These are phyloP conservation scores for Metopia argyrocephala DNA, from an alignment of 2,888 invertebrate species.

Conservation along the genomic window DNA sequence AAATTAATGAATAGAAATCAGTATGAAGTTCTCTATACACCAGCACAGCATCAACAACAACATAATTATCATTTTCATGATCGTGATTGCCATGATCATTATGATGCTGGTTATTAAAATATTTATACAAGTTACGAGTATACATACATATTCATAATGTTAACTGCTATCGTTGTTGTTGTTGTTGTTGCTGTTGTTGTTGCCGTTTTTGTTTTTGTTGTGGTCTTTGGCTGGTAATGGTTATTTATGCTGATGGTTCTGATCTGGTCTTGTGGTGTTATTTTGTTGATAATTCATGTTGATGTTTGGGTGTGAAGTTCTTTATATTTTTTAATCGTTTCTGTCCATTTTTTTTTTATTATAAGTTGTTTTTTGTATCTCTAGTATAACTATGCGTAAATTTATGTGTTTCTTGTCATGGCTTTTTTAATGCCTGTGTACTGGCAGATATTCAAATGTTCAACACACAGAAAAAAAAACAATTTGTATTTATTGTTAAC, in stretches of 20 bases:
- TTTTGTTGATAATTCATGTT: slow-evolving; percentile 60
- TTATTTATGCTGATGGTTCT: background rate
- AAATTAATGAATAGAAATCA: background rate
- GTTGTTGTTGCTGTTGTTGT: slow-evolving; percentile 29
- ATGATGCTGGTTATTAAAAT: slow-evolving; percentile 20
- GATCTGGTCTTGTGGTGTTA: background rate
- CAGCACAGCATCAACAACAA: background rate
- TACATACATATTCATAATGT: background rate
- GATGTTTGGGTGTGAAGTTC: slow-evolving; percentile 67
- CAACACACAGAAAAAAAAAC: slow-evolving; percentile 44
- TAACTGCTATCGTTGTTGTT: slow-evolving; percentile 36
- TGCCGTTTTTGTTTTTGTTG: slow-evolving; percentile 29
- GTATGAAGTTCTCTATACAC: slow-evolving; percentile 37
- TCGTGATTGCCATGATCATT: background rate
- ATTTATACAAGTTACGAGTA: background rate
- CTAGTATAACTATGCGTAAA: slow-evolving; percentile 65
- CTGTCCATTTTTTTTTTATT: background rate
- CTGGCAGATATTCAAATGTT: slow-evolving; percentile 57
- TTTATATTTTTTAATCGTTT: slow-evolving; percentile 66
- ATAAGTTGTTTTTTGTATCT: background rate
- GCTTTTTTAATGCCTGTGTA: background rate
- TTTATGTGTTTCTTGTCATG: slow-evolving; percentile 63
- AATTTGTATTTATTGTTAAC: slow-evolving; percentile 65
- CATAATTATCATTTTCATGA: background rate
- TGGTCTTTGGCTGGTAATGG: background rate